A percentile compares a stretch with the other conserved stretches of the same genome.
Evolutionary conservation across 2,888 invertebrate species (phyloP).

Genomic region (Epicampocera succincta): DNA sequence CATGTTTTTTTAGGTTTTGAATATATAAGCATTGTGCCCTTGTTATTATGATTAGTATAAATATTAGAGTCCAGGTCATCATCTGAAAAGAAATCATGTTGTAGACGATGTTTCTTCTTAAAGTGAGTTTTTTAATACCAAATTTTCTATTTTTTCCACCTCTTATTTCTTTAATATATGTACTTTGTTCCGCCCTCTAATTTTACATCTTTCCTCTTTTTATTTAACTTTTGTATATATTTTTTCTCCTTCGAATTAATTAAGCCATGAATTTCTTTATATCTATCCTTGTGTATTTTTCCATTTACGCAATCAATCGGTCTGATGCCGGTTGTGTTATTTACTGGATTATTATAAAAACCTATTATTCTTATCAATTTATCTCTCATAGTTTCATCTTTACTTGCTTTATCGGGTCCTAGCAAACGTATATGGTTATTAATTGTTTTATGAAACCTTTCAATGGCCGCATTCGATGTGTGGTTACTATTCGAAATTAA

Average conservation of each 20-base stretch:
- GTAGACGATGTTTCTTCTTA: too few relatives aligned
- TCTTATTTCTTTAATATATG: slow-evolving; percentile 66
- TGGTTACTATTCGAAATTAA: slow-evolving; percentile 56
- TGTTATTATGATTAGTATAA: too few relatives aligned
- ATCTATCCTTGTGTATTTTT: slow-evolving; percentile 57
- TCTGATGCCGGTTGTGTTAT: slow-evolving; percentile 60
- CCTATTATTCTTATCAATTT: slow-evolving; percentile 65
- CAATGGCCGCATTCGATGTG: too few relatives aligned
- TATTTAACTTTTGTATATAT: slow-evolving; percentile 3
- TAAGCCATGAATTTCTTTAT: slow-evolving; percentile 46
- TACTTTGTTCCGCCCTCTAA: slow-evolving; percentile 38
- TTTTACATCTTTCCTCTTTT: slow-evolving; percentile 22
- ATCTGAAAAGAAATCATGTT: too few relatives aligned
- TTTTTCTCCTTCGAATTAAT: too few relatives aligned
- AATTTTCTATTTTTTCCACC: slow-evolving; percentile 66
- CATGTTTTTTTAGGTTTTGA: too few relatives aligned
- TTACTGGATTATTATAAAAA: too few relatives aligned
- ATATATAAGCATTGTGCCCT: too few relatives aligned
- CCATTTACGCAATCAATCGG: slow-evolving; percentile 64
- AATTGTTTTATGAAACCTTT: too few relatives aligned
- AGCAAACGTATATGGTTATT: too few relatives aligned
- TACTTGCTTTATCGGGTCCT: slow-evolving; percentile 62
- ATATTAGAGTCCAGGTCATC: too few relatives aligned
- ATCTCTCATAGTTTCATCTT: slow-evolving; percentile 63
- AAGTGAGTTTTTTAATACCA: too few relatives aligned